phyloP scores from a whole-genome alignment of 1,140 invertebrate genomes.

The Araneus ventricosus region DNA sequence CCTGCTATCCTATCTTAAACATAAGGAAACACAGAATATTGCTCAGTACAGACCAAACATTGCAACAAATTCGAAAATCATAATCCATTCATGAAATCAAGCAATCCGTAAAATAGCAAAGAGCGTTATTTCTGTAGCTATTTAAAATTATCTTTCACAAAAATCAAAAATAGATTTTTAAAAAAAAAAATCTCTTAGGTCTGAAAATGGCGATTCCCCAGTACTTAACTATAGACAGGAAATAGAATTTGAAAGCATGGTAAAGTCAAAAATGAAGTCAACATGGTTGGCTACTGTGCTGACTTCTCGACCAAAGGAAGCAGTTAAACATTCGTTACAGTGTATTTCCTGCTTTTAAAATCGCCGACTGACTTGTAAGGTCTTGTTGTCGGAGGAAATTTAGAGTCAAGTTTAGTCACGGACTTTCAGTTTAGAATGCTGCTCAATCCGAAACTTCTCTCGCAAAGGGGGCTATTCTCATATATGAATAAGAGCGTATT shows the following conservation, averaged over 20 bases:
- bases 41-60: no score
- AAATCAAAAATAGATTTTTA: no score
- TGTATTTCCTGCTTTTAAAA: not conserved
- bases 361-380: not conserved
- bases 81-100: no score
- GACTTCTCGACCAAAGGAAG: not conserved
- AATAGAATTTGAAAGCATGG: not conserved
- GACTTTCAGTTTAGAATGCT: not conserved
- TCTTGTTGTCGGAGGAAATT: constrained; percentile 4
- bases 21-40: no score
- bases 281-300: not conserved
- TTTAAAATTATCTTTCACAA: no score
- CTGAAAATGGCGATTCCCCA: no score
- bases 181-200: no score
- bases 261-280: not conserved
- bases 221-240: not conserved
- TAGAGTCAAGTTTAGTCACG: constrained; percentile 24
- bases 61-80: no score
- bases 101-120: no score
- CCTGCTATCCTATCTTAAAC: no score
- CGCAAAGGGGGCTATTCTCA: not conserved
- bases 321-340: constrained; percentile 10
- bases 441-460: not conserved
- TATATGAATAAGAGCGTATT: not conserved
- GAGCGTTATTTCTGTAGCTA: no score